These are phyloP conservation scores for Pseudotriccus pelzelni DNA, from an alignment of 2,797 vertebrate genomes.

Conservation along the genomic window DNA sequence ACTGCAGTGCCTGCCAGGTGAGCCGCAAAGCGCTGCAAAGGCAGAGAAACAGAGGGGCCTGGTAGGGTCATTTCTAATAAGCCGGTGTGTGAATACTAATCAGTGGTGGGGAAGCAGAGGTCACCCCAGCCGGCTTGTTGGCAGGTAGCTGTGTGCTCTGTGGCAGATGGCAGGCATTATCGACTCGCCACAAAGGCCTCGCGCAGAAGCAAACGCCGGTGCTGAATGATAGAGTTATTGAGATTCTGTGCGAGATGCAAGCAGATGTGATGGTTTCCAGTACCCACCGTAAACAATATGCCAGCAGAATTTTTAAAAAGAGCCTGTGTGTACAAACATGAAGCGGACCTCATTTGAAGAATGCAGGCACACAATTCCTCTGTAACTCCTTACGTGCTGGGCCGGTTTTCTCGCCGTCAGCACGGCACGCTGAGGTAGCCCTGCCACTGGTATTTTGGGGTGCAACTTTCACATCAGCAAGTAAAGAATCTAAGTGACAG, in stretches of 20 bases:
- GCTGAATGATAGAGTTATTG: conserved; percentile 81
- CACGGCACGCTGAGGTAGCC: neutral
- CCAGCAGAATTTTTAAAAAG: conserved; percentile 81
- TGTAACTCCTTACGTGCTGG: conserved; percentile 52
- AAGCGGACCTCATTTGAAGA: conserved; percentile 65
- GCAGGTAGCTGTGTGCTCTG: conserved; percentile 83
- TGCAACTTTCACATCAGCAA: neutral
- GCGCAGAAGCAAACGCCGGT: conserved; percentile 71
- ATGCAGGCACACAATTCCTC: conserved; percentile 36
- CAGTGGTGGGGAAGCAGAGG: conserved; percentile 81
- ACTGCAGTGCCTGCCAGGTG: conserved; percentile 89
- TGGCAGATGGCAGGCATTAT: conserved; percentile 87
- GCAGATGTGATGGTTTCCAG: conserved; percentile 83
- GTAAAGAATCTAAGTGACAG: neutral
- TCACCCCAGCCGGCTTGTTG: conserved; percentile 80
- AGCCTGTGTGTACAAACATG: conserved; percentile 80
- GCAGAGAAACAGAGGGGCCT: conserved; percentile 76
- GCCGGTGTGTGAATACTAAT: conserved; percentile 91
- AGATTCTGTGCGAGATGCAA: conserved; percentile 80
- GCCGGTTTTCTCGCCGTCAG: neutral
- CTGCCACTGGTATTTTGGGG: neutral
- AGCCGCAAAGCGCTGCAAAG: conserved; percentile 83
- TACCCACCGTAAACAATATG: conserved; percentile 80
- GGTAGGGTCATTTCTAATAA: conserved; percentile 82
- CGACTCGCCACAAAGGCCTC: conserved; percentile 80